Conservation (phyloP, 2,888 invertebrate species). For the Clepsis dumicolana region DNA sequence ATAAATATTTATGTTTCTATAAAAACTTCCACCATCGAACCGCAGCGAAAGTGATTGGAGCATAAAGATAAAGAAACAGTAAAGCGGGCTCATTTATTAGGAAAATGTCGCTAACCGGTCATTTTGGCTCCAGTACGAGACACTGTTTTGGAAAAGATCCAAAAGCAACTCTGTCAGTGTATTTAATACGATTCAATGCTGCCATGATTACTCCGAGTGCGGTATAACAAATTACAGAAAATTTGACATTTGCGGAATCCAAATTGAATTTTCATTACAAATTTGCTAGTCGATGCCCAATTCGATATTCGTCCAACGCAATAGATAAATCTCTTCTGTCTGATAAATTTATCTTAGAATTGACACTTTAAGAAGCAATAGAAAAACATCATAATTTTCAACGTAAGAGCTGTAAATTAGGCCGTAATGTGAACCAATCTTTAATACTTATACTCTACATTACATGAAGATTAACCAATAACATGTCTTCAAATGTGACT, state of each 20-base stretch:
- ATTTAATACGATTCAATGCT: slow-evolving; percentile 56
- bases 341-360: background rate
- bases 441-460: background rate
- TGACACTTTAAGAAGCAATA: background rate
- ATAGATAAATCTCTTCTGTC: background rate
- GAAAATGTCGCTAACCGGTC: slow-evolving; percentile 56
- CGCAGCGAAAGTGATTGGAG: slow-evolving; percentile 34
- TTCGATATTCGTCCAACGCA: background rate
- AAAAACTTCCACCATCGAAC: slow-evolving; percentile 39
- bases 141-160: slow-evolving; percentile 66
- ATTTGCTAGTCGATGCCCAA: background rate
- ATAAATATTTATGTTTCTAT: slow-evolving; percentile 43
- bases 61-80: slow-evolving; percentile 42
- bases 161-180: slow-evolving; percentile 60
- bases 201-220: slow-evolving; percentile 8
- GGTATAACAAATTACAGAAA: slow-evolving; percentile 18
- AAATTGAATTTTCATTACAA: slow-evolving; percentile 12
- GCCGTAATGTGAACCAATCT: background rate
- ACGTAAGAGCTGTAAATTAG: background rate
- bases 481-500: background rate
- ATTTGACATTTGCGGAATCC: background rate
- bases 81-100: slow-evolving; percentile 55
- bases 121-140: slow-evolving; percentile 61
- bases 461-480: background rate
- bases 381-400: too few species aligned